Evolutionary conservation across 2,113 vertebrate species (phyloP).

Genomic region (Triplophysa dalaica): DNA sequence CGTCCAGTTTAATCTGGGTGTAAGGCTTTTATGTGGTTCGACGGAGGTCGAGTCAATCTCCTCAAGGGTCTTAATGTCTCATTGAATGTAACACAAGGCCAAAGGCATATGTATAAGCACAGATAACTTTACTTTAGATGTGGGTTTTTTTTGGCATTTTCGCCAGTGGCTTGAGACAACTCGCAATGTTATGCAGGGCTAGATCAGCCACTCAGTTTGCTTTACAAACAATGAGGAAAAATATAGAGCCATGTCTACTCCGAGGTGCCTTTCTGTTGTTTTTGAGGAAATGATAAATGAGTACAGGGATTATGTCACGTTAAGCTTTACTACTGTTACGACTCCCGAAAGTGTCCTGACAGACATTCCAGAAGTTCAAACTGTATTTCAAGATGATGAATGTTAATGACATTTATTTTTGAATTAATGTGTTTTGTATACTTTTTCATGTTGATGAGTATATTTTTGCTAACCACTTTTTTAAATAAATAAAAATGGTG

Average conservation of each 20-base stretch:
- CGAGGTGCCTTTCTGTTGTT: slow-evolving; percentile 60
- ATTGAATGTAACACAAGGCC: not conserved
- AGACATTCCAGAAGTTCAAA: slow-evolving; percentile 73
- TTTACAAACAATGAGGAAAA: slow-evolving; percentile 46
- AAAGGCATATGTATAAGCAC: not conserved
- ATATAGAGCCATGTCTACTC: slow-evolving; percentile 39
- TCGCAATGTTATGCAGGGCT: slow-evolving; percentile 44
- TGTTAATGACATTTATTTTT: slow-evolving; percentile 56
- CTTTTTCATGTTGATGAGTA: slow-evolving; percentile 36
- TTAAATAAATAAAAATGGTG: slow-evolving; percentile 62
- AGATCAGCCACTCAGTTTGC: slow-evolving; percentile 43
- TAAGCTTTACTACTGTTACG: slow-evolving; percentile 59
- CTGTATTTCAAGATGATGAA: slow-evolving; percentile 65
- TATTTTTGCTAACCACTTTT: slow-evolving; percentile 65
- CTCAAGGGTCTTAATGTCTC: slow-evolving; percentile 26
- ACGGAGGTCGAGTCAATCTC: not conserved
- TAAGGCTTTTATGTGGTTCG: slow-evolving; percentile 2
- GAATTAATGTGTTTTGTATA: slow-evolving; percentile 71
- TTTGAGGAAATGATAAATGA: slow-evolving; percentile 27
- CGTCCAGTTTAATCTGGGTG: not conserved
- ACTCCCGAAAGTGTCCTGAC: slow-evolving; percentile 61
- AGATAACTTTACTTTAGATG: not conserved
- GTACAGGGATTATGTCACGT: slow-evolving; percentile 44
- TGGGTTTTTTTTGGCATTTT: slow-evolving; percentile 5
- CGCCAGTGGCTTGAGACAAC: slow-evolving; percentile 25